Evolutionary conservation across 2,113 vertebrate species (phyloP), one percentile per base, ranked within the genome.

Genomic region (Benitochromis conjunctus): DNA sequence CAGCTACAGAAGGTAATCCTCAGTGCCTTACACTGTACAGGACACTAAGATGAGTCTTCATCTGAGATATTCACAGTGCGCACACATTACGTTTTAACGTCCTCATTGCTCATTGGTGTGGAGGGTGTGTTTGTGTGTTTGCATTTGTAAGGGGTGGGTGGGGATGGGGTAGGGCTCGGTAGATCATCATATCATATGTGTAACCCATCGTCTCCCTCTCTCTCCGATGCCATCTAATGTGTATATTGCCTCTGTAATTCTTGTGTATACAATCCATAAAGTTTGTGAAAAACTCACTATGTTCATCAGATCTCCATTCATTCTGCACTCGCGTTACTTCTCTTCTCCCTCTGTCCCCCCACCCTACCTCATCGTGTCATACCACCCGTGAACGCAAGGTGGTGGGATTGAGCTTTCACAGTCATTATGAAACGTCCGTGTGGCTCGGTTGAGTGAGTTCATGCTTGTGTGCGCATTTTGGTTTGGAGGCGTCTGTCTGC

Each of bases 11-110:
- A 92, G 92, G 93, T 92, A 55, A 94, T 86, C 94, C 90, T 92
- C 92, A 94, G 95, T 96, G 95, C 95, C 95, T 95, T 95, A 94
- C 88, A 88, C 92, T 91, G 92, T 90, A 91, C 89, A 81, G 89
- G 87, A 90, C 87, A 84, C 85, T 9, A 76, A 76, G 4, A 79
- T 79, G 66, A 80, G 79, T 86, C 79, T 88, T 84, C 85, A 79
- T 38, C 76, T 74, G 79, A 90, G 81, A 84, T 48, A 18, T 78
- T 85, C 85, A 29, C 81, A 57, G 80, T 31, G 11, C 83, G 41
- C 86, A 88, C 26, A 81, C 18, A 9, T 69, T 34, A 48, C 4
- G 41, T 19, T 76, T 53, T 53, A 76, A 13, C 46, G 46, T 86
- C 81, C 38, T 86, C 55, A 53, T 85, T 54, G 46, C 26, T 29